phyloP scores from a whole-genome alignment of 2,888 invertebrate species.

The Xestia ashworthii region DNA sequence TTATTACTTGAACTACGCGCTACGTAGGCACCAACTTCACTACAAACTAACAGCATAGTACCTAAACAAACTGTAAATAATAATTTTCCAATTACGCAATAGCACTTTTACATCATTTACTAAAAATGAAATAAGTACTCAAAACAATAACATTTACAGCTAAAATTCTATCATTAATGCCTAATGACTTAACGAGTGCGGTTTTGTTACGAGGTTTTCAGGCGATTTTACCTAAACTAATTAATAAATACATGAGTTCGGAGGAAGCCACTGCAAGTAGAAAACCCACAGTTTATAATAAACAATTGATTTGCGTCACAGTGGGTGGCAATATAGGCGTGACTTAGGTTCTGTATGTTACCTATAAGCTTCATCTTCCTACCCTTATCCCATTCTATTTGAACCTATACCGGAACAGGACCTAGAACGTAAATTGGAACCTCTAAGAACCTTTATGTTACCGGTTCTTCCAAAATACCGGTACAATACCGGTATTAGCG shows the following conservation, averaged over 20 bases:
- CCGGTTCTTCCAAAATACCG: too few species aligned
- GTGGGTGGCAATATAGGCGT: slow-evolving; percentile 31
- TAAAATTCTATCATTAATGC: slow-evolving; percentile 2
- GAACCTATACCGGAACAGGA: too few species aligned
- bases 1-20: neutral
- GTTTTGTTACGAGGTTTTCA: slow-evolving; percentile 20
- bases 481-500: too few species aligned
- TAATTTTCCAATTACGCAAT: neutral
- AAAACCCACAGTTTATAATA: slow-evolving; percentile 18
- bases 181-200: slow-evolving; percentile 18
- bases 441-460: too few species aligned
- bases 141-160: slow-evolving; percentile 29
- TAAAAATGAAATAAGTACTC: neutral
- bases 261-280: neutral
- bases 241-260: slow-evolving; percentile 24
- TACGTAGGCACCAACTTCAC: neutral
- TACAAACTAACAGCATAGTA: neutral
- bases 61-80: slow-evolving; percentile 1
- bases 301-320: slow-evolving; percentile 31
- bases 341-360: neutral
- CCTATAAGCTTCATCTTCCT: neutral
- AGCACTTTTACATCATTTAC: neutral
- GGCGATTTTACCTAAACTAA: neutral
- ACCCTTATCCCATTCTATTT: too few species aligned
- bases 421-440: too few species aligned